Conservation (phyloP, 2,113 vertebrate species). For the Neogobius melanostomus region DNA sequence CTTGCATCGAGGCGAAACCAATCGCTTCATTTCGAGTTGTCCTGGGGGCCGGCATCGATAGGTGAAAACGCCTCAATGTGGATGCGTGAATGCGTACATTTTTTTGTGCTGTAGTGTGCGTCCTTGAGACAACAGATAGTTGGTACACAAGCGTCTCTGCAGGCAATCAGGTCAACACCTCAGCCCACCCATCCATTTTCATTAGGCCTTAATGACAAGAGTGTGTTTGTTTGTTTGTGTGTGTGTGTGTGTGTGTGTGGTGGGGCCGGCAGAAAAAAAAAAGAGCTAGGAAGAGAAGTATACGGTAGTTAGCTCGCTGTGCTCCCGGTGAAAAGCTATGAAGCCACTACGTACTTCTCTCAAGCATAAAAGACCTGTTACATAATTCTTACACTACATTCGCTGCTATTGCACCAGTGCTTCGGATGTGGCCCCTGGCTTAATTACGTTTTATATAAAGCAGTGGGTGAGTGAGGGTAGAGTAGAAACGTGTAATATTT, state of each 20-base stretch:
- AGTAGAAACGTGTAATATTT: neutral
- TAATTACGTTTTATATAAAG: conserved; percentile 26
- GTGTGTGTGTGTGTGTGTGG: neutral
- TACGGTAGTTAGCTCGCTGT: conserved; percentile 17
- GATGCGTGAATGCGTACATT: conserved; percentile 11
- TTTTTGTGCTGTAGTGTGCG: neutral
- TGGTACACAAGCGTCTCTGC: conserved; percentile 28
- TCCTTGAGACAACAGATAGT: conserved; percentile 32
- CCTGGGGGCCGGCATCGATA: neutral
- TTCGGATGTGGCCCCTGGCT: conserved; percentile 14
- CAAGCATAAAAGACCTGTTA: conserved; percentile 49
- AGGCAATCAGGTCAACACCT: conserved; percentile 57
- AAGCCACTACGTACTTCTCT: conserved; percentile 48
- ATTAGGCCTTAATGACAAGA: conserved; percentile 58
- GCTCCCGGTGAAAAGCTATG: conserved; percentile 48
- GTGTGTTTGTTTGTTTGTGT: neutral
- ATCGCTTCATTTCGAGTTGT: conserved; percentile 4
- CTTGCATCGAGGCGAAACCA: neutral
- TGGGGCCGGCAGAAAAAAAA: neutral
- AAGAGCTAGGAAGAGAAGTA: conserved; percentile 34
- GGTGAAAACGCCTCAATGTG: neutral
- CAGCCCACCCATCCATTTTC: conserved; percentile 57
- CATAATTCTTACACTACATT: conserved; percentile 46
- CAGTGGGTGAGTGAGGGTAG: conserved; percentile 26
- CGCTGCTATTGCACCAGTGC: conserved; percentile 15